Percentiles rank a stretch among this genome's conserved stretches.
Conservation (phyloP, 2,113 vertebrate species). For the Nyctereutes procyonoides region DNA sequence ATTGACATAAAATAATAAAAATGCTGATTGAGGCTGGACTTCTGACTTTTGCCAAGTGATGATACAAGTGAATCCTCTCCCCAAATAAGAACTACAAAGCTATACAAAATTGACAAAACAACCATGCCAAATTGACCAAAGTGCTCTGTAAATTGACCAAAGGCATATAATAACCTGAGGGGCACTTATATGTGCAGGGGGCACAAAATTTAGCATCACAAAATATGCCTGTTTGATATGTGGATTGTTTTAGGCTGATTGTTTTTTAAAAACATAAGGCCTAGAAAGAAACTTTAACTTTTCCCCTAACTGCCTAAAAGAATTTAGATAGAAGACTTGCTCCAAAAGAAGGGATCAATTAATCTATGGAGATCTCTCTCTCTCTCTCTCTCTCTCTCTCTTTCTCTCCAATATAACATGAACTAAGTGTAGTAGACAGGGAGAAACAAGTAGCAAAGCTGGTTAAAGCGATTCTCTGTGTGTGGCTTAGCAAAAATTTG, state of each 20-base stretch:
- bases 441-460: not conserved
- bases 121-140: no score
- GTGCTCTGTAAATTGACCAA: conserved; percentile 38
- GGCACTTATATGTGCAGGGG: not conserved
- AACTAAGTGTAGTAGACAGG: not conserved
- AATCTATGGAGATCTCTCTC: not conserved
- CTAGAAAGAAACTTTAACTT: not conserved
- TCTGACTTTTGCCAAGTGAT: not conserved
- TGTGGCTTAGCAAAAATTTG: not conserved
- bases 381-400: not conserved
- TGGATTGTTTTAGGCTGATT: not conserved
- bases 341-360: not conserved
- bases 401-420: not conserved
- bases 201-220: not conserved
- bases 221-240: not conserved
- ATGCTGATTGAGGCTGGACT: conserved; percentile 16
- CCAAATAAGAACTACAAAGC: not conserved
- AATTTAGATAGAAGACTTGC: not conserved
- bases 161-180: not conserved
- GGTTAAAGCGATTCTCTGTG: not conserved
- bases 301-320: not conserved
- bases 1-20: conserved; percentile 25
- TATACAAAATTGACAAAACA: not conserved
- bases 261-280: not conserved
- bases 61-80: not conserved